A percentile compares a stretch with the other conserved stretches of the same genome.
Conservation (phyloP, 2,797 vertebrate species). For the Notolepis coatsorum region DNA sequence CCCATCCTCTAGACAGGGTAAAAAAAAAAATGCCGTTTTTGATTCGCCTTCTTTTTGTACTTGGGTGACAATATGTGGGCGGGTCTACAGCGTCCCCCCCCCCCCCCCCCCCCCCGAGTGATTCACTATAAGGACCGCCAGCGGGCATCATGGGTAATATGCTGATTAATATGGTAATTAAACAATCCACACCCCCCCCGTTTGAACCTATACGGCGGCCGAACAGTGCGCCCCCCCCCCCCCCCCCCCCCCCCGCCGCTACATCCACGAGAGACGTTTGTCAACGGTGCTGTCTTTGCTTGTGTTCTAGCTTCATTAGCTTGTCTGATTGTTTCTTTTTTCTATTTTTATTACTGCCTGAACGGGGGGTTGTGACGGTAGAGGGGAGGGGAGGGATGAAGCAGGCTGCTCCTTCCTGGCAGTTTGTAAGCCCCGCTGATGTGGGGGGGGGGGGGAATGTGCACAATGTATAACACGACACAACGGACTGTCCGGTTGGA, state of each 20-base stretch:
- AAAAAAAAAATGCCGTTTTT: slow-evolving; percentile 38
- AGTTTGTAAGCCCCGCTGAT: slow-evolving; percentile 54
- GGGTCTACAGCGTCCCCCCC: slow-evolving; percentile 19
- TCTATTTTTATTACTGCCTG: slow-evolving; percentile 55
- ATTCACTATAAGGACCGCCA: slow-evolving; percentile 40
- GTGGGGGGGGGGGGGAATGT: slow-evolving; percentile 60
- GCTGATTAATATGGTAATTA: slow-evolving; percentile 13
- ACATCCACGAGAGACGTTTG: slow-evolving; percentile 43
- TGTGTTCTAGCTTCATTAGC: slow-evolving; percentile 70
- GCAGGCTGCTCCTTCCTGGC: slow-evolving; percentile 35
- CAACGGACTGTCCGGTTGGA: slow-evolving; percentile 2
- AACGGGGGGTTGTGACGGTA: slow-evolving; percentile 28
- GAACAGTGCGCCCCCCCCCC: neutral
- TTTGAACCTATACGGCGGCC: no score
- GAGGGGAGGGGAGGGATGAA: slow-evolving; percentile 23
- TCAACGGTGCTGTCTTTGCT: slow-evolving; percentile 67
- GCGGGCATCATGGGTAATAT: slow-evolving; percentile 23
- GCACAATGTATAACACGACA: slow-evolving; percentile 65
- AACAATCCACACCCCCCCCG: neutral
- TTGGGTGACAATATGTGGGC: slow-evolving; percentile 14
- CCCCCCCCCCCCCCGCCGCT: neutral
- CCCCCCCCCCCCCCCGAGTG: slow-evolving; percentile 6
- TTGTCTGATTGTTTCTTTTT: slow-evolving; percentile 52
- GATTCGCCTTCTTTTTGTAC: slow-evolving; percentile 27
- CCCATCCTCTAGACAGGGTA: slow-evolving; percentile 53